A percentile compares a stretch with the other conserved stretches of the same genome.
Evolutionary conservation across 2,113 vertebrate species (phyloP).

Genomic region (Opisthocomus hoazin): DNA sequence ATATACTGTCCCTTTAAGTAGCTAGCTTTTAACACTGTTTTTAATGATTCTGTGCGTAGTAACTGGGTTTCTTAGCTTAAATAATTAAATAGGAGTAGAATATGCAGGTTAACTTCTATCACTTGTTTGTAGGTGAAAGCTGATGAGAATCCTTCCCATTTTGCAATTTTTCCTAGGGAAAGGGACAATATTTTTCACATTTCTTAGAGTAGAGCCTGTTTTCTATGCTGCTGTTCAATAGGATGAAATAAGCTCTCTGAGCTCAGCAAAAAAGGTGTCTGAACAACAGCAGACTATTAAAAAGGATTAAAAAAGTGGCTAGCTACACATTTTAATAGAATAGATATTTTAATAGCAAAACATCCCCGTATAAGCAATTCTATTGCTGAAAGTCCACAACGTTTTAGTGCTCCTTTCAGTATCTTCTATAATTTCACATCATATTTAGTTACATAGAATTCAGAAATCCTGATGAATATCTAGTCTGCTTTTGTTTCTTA

Average conservation of each 20-base stretch:
- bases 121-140: not conserved
- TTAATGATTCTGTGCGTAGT: not conserved
- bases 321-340: not conserved
- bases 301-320: not conserved
- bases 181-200: not conserved
- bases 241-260: not conserved
- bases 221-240: not conserved
- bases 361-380: not conserved
- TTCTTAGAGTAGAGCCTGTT: not conserved
- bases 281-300: not conserved
- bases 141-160: not conserved
- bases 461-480: not conserved
- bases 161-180: not conserved
- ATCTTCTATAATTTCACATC: not conserved
- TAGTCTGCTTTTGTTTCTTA: not conserved
- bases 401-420: not conserved
- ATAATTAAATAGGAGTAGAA: not conserved
- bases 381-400: not conserved
- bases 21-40: not conserved
- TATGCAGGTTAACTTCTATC: not conserved
- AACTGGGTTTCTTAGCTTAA: not conserved
- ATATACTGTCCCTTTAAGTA: not conserved
- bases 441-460: not conserved
- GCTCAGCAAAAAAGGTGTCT: not conserved
- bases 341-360: not conserved